These are phyloP conservation scores for Conus betulinus DNA, from an alignment of 1,140 invertebrate species.

Conservation along the genomic window DNA sequence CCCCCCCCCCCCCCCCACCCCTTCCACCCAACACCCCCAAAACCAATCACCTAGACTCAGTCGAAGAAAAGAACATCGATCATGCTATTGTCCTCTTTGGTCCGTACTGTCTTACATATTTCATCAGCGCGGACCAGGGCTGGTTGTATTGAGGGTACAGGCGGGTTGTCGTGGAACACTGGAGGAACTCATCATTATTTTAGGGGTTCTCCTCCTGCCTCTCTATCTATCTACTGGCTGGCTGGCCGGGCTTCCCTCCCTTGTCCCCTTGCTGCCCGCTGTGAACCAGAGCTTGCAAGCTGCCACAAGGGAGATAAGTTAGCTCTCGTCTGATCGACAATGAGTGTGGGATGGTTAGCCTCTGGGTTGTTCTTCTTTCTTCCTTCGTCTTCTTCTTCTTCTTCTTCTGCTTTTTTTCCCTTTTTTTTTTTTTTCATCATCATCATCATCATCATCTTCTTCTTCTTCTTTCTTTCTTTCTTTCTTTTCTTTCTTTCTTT, in stretches of 20 bases:
- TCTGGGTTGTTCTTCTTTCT: neutral
- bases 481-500: neutral
- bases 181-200: too few species aligned
- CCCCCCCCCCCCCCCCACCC: too few species aligned
- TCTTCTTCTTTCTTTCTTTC: neutral
- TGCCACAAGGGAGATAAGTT: neutral
- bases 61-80: neutral
- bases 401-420: neutral
- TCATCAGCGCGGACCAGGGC: too few species aligned
- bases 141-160: too few species aligned
- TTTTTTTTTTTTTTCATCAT: neutral
- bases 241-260: too few species aligned
- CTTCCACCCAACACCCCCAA: neutral
- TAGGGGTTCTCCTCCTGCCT: too few species aligned
- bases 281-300: neutral
- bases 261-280: neutral
- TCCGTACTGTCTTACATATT: too few species aligned
- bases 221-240: too few species aligned
- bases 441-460: neutral
- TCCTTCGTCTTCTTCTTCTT: neutral
- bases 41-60: too few species aligned
- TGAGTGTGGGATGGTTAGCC: too few species aligned
- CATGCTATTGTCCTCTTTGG: neutral
- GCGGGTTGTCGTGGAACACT: too few species aligned
- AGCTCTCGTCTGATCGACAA: neutral